Evolutionary conservation across 2,888 invertebrate species (phyloP).

Genomic region (Drosophila vallismaia): DNA sequence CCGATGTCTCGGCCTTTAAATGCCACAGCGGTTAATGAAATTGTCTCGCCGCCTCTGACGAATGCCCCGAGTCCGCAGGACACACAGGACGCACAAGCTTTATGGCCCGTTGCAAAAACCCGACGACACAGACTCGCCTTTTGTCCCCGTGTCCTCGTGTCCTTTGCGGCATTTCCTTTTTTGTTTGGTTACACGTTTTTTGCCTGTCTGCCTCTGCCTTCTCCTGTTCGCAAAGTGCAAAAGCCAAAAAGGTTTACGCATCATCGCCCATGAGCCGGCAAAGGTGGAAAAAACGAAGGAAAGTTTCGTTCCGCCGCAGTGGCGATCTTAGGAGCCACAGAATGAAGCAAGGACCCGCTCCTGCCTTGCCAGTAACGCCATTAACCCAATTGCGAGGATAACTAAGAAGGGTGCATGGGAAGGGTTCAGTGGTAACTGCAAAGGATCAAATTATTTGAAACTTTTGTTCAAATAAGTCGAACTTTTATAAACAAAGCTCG

Average conservation of each 20-base stretch:
- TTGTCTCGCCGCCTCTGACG: constrained; percentile 48
- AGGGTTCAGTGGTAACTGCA: too few species aligned
- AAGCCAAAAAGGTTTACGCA: constrained; percentile 62
- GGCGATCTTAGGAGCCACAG: background rate
- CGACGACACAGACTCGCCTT: constrained; percentile 2
- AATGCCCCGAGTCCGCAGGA: constrained; percentile 8
- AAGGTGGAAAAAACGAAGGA: constrained; percentile 35
- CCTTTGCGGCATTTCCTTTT: background rate
- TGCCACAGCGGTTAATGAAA: constrained; percentile 63
- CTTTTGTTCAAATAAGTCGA: too few species aligned
- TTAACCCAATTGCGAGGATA: background rate
- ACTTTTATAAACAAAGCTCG: too few species aligned
- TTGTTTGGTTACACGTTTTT: background rate
- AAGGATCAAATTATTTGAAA: too few species aligned
- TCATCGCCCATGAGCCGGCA: constrained; percentile 57
- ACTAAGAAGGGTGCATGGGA: too few species aligned
- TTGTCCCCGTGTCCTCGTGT: background rate
- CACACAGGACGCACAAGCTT: background rate
- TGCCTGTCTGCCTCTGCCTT: constrained; percentile 7
- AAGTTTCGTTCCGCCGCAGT: constrained; percentile 17
- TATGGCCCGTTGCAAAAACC: constrained; percentile 4
- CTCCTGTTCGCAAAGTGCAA: constrained; percentile 41
- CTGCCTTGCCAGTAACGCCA: background rate
- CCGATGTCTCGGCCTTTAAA: constrained; percentile 37
- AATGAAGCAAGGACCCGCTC: background rate